Evolutionary conservation across 2,888 invertebrate genomes (phyloP).

Genomic region (Laothoe populi): DNA sequence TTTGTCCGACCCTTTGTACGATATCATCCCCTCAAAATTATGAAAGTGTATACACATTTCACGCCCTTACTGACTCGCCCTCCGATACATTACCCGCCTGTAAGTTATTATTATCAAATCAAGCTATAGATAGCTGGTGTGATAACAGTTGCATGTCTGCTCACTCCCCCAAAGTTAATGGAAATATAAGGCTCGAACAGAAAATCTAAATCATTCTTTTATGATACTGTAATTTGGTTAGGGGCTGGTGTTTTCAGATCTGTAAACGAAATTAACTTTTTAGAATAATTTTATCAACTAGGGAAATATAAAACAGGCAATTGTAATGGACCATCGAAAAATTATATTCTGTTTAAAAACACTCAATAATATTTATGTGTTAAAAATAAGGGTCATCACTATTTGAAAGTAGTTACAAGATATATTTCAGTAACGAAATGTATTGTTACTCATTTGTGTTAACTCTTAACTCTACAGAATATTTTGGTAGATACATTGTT

Average conservation of each 20-base stretch:
- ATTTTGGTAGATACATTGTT: not conserved
- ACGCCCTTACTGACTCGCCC: slow-evolving; percentile 59
- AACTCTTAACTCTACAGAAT: not conserved
- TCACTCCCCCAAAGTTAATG: slow-evolving; percentile 66
- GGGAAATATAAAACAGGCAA: slow-evolving; percentile 9
- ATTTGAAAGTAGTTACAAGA: not conserved
- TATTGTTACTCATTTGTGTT: not conserved
- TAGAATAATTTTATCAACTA: slow-evolving; percentile 9
- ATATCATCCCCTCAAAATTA: slow-evolving; percentile 83
- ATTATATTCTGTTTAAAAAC: too few species aligned
- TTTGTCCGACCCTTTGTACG: slow-evolving; percentile 66
- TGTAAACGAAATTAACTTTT: slow-evolving; percentile 14
- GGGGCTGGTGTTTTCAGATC: slow-evolving; percentile 37
- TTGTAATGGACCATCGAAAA: not conserved
- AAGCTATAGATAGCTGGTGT: slow-evolving; percentile 77
- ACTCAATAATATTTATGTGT: too few species aligned
- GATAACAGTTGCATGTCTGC: slow-evolving; percentile 73
- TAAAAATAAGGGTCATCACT: not conserved
- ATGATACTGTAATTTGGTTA: slow-evolving; percentile 72
- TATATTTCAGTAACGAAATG: not conserved
- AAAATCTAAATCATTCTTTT: slow-evolving; percentile 79
- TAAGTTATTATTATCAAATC: slow-evolving; percentile 84
- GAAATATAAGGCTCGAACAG: slow-evolving; percentile 72
- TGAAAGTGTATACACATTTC: slow-evolving; percentile 85
- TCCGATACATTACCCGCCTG: slow-evolving; percentile 66